Evolutionary conservation across 2,113 vertebrate genomes (phyloP).

Genomic region (Ceyx melanurus): DNA sequence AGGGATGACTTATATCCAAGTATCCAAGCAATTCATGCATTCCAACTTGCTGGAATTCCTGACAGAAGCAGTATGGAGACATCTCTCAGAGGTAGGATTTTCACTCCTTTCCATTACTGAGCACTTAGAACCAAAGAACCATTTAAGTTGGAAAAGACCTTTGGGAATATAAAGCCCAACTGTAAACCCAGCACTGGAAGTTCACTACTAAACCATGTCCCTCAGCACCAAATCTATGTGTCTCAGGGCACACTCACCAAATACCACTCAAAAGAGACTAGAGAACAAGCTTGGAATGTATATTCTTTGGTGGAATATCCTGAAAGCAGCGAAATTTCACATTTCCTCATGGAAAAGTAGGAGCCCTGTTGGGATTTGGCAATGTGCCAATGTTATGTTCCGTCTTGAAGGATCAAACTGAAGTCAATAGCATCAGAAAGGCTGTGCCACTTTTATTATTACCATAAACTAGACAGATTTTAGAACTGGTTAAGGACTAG

Average conservation of each 20-base stretch:
- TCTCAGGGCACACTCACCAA: background rate
- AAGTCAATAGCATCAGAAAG: background rate
- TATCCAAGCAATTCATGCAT: background rate
- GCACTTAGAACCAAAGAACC: background rate
- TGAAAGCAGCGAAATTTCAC: background rate
- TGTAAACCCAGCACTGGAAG: background rate
- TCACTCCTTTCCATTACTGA: background rate
- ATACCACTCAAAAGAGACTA: background rate
- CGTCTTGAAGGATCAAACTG: background rate
- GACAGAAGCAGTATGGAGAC: background rate
- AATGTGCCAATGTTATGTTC: fast-evolving
- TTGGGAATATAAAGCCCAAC: background rate
- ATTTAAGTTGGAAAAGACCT: background rate
- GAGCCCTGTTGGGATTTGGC: background rate
- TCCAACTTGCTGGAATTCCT: background rate
- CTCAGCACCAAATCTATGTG: background rate
- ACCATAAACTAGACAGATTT: background rate
- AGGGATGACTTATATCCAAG: background rate
- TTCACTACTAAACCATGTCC: background rate
- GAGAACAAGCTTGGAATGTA: background rate
- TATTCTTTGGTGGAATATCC: background rate
- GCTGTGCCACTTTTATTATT: background rate
- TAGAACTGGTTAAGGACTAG: background rate
- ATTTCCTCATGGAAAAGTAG: background rate
- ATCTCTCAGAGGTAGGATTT: background rate